phyloP scores from a whole-genome alignment of 2,888 invertebrate genomes.

The Polia nebulosa region DNA sequence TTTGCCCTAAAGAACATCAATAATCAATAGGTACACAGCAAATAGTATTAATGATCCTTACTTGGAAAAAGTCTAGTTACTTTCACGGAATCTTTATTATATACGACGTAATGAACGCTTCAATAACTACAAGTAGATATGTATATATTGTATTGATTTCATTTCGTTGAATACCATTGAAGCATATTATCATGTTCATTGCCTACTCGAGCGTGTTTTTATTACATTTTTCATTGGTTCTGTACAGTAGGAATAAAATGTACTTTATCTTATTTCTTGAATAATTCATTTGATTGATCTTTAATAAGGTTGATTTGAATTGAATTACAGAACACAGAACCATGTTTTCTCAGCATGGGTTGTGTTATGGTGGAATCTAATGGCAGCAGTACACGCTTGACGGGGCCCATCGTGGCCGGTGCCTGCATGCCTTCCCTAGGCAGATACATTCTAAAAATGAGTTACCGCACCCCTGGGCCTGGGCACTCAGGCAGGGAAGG shows the following conservation, averaged over 20 bases:
- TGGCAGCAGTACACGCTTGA: too few species aligned
- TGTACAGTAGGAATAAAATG: slow-evolving; percentile 10
- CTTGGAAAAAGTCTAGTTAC: not conserved
- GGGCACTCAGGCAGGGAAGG: too few species aligned
- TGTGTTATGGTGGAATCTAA: too few species aligned
- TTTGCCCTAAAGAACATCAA: not conserved
- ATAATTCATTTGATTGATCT: slow-evolving; percentile 9
- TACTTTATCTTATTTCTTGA: not conserved
- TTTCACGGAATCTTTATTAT: slow-evolving; percentile 14
- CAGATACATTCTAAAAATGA: too few species aligned
- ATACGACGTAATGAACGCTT: slow-evolving; percentile 25
- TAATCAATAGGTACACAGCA: not conserved
- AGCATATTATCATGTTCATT: slow-evolving; percentile 29
- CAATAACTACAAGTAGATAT: slow-evolving; percentile 19
- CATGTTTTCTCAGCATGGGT: too few species aligned
- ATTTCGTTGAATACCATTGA: slow-evolving; percentile 33
- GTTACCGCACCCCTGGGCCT: too few species aligned
- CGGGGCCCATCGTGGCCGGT: too few species aligned
- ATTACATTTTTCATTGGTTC: slow-evolving; percentile 40
- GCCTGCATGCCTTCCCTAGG: too few species aligned
- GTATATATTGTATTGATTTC: slow-evolving; percentile 48
- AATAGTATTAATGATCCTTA: not conserved
- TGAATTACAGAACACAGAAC: not conserved
- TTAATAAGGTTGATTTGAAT: not conserved
- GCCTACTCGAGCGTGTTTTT: slow-evolving; percentile 24